Evolutionary conservation across 2,797 vertebrate species (phyloP).

Genomic region (Heteromormyrus szaboi): DNA sequence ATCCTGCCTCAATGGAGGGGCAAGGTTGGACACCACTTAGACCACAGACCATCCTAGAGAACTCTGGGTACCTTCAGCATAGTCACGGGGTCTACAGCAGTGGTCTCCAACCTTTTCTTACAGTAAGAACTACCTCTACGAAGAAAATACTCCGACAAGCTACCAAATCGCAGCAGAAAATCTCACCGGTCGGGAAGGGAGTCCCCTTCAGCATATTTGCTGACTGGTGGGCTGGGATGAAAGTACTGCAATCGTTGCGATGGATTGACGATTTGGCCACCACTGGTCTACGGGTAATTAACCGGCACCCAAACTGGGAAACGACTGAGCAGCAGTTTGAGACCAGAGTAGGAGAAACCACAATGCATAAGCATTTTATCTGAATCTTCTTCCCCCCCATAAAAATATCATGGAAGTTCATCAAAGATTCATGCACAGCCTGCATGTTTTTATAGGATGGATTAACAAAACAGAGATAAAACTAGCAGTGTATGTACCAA

Average conservation of each 20-base stretch:
- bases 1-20: background rate
- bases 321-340: background rate
- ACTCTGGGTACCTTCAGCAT: background rate
- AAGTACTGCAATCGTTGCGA: background rate
- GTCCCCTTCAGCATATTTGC: background rate
- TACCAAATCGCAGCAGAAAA: background rate
- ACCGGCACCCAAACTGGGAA: background rate
- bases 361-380: background rate
- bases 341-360: background rate
- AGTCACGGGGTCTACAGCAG: background rate
- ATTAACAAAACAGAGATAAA: background rate
- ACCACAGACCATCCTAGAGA: background rate
- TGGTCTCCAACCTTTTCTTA: background rate
- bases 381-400: background rate
- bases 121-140: background rate
- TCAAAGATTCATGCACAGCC: slow-evolving; percentile 4
- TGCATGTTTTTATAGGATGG: background rate
- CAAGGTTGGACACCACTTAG: background rate
- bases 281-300: background rate
- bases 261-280: background rate
- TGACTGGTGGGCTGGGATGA: background rate
- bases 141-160: background rate
- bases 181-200: background rate
- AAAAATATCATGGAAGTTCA: background rate
- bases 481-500: background rate